Base-by-base conservation (phyloP, 2,888 invertebrate species). In the Uloborus plumipes region DNA sequence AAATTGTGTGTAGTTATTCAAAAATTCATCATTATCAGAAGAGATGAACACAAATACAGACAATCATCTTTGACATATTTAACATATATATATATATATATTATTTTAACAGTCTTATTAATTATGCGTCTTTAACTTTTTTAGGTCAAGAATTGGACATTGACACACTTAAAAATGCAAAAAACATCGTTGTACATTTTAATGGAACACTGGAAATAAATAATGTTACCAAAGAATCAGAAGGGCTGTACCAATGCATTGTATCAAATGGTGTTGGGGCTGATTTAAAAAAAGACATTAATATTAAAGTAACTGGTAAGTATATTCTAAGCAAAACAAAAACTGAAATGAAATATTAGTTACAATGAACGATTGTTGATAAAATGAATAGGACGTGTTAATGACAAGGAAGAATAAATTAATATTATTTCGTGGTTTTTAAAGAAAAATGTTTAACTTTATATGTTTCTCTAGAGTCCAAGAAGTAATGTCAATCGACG, bases 241-340 rank as follows among this genome's bases (percentile, higher is more conserved):
- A 79, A 61, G 79, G 79, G 0, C 61, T 49, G 18, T 79, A 73
- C 18, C 61, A 67, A 14, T 79, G 79, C 20, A 49, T 53, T 47
- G 18, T 79, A 22, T 66, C 66, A n/a, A 79, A 79, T 18, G 67
- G 62, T 18, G 79, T 79, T 20, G 79, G 79, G n/a, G n/a, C 62
- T 9, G 73, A 73, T 13, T 62, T 79, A 39, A 66, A 55, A 67
- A 79, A 73, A 62, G 73, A 72, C 16, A n/a, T 80, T 49, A 80
- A 62, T 20, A 49, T 80, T 11, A 80, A 80, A 55, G 73, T 80
- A 1, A 80, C 72, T 61, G 79, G 79, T 79, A 9, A 72, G 72
- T 26, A 26, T 26, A 3, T 26, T 26, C 26, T 26, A 4, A 3
- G 3, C 55, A 55, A n/a, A n/a, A 6, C 15, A 4, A 26, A 26